Evolutionary conservation across 2,113 vertebrate genomes (phyloP).

Genomic region (Puffinus mauretanicus): DNA sequence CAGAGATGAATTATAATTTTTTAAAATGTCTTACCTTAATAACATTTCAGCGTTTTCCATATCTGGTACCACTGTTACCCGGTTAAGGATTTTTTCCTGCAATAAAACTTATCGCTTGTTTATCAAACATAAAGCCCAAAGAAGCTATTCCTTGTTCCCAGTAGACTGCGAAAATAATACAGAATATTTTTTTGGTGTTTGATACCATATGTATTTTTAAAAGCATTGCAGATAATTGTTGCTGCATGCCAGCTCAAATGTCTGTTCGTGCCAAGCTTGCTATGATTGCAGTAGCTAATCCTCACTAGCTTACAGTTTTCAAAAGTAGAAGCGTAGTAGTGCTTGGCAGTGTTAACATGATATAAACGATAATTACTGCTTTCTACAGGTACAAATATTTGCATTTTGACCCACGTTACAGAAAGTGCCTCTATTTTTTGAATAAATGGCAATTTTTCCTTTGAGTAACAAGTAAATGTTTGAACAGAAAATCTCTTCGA

Average conservation of each 20-base stretch:
- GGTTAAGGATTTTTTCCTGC: background rate
- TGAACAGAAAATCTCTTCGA: background rate
- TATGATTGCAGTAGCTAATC: background rate
- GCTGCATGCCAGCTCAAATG: background rate
- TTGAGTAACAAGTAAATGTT: background rate
- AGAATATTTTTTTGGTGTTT: background rate
- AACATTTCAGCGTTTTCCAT: background rate
- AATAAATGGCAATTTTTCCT: background rate
- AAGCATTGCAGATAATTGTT: background rate
- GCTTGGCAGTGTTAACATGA: background rate
- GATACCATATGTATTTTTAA: constrained; percentile 10
- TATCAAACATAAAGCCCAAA: background rate
- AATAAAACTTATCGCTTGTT: background rate
- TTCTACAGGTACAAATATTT: background rate
- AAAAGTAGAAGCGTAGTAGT: background rate
- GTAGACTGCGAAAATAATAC: background rate
- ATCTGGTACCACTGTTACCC: background rate
- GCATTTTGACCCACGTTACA: background rate
- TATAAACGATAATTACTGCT: background rate
- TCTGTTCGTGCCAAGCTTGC: background rate
- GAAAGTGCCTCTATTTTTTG: background rate
- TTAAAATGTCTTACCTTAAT: background rate
- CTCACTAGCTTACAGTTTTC: background rate
- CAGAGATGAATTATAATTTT: background rate
- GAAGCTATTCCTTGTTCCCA: background rate